These are phyloP conservation scores for Neodiprion virginianus DNA, from an alignment of 1,140 invertebrate genomes.

Conservation along the genomic window DNA sequence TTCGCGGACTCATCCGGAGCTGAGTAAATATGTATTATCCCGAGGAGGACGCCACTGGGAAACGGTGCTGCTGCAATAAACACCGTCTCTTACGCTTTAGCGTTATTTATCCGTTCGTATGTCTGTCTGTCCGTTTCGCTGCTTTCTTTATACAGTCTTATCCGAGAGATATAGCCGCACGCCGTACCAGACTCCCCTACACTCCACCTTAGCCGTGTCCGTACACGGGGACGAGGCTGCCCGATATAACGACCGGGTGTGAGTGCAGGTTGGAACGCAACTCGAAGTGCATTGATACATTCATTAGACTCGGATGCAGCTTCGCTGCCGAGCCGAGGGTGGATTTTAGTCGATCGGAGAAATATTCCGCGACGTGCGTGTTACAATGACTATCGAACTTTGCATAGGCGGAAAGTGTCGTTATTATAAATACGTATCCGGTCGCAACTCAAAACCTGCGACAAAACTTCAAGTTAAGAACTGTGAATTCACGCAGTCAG, in stretches of 20 bases:
- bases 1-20: background rate
- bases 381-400: too few species aligned
- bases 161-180: conserved; percentile 4
- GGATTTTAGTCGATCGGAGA: background rate
- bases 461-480: too few species aligned
- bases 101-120: conserved; percentile 4
- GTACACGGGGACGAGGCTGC: background rate
- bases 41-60: background rate
- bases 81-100: conserved; percentile 6
- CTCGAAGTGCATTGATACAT: conserved; percentile 7
- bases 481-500: too few species aligned
- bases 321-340: background rate
- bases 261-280: background rate
- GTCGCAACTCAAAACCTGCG: too few species aligned
- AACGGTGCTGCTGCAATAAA: conserved; percentile 5
- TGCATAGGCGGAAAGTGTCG: too few species aligned
- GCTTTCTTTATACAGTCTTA: conserved; percentile 3
- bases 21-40: background rate
- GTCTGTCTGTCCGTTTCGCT: background rate
- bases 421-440: too few species aligned
- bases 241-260: background rate
- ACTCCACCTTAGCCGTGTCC: background rate
- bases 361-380: too few species aligned
- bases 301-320: background rate
- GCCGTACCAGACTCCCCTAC: background rate